Percentiles rank a stretch among this genome's conserved stretches.
These are phyloP conservation scores for Tryphoninae sp. DNA, from an alignment of 2,888 invertebrate species.

Conservation along the genomic window DNA sequence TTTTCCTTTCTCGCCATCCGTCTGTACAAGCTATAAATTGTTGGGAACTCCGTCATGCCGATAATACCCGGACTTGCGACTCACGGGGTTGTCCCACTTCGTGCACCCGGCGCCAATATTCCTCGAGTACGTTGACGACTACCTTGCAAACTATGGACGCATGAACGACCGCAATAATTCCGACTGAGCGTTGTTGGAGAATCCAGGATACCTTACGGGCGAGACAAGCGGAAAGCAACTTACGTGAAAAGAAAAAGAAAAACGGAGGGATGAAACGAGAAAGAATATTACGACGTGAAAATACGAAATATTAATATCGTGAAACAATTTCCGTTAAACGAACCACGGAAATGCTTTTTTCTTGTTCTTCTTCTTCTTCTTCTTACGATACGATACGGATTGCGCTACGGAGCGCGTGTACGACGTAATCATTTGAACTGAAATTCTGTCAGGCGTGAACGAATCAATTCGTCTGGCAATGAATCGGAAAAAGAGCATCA, in stretches of 20 bases:
- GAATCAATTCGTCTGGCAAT: conserved; percentile 24
- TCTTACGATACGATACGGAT: too few species aligned
- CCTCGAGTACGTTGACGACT: conserved; percentile 31
- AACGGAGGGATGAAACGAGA: not conserved
- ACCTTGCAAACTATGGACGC: too few species aligned
- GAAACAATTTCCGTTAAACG: conserved; percentile 24
- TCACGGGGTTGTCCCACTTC: conserved; percentile 36
- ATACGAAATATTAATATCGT: conserved; percentile 2
- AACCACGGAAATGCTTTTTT: not conserved
- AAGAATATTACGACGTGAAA: conserved; percentile 2
- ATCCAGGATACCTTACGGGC: not conserved
- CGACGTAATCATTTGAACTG: conserved; percentile 3
- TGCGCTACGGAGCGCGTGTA: not conserved
- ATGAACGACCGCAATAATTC: conserved; percentile 7
- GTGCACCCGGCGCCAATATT: conserved; percentile 26
- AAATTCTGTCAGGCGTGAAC: conserved; percentile 2
- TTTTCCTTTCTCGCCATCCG: too few species aligned
- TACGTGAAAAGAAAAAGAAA: not conserved
- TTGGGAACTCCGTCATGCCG: conserved; percentile 17
- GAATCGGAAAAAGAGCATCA: not conserved
- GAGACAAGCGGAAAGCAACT: not conserved
- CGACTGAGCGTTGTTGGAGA: conserved; percentile 6
- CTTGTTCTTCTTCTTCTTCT: too few species aligned
- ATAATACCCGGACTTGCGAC: conserved; percentile 31
- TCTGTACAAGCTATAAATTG: too few species aligned